Percentiles rank a stretch among this genome's conserved stretches.
These are phyloP conservation scores for Monarcha castaneiventris DNA, from an alignment of 2,113 vertebrate species.

Conservation along the genomic window DNA sequence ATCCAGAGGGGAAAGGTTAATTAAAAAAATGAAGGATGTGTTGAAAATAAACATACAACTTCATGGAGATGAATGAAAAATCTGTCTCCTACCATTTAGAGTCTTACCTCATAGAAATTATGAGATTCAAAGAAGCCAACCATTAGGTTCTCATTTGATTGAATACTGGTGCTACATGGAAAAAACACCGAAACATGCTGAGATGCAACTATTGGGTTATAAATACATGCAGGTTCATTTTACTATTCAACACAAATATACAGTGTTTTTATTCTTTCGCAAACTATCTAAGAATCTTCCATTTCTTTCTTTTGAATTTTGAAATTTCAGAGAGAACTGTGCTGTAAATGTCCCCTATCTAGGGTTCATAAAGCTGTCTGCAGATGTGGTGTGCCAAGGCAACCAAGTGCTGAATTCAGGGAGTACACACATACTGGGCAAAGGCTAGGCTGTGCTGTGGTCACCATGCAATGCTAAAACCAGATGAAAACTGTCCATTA, in stretches of 20 bases:
- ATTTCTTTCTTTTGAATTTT: neutral
- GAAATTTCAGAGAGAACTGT: neutral
- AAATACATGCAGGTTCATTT: neutral
- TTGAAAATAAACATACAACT: neutral
- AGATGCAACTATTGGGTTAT: neutral
- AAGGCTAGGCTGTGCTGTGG: neutral
- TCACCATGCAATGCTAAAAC: neutral
- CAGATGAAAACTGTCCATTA: neutral
- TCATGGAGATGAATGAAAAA: neutral
- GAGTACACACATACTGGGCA: neutral
- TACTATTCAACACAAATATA: neutral
- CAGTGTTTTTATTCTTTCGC: neutral
- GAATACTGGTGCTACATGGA: neutral
- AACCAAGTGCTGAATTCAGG: neutral
- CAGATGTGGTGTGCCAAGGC: neutral
- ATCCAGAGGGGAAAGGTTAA: neutral
- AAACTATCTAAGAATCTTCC: neutral
- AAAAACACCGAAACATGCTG: neutral
- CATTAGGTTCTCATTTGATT: neutral
- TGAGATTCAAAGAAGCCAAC: neutral
- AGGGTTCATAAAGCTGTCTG: neutral
- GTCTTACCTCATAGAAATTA: neutral
- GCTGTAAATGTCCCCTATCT: neutral
- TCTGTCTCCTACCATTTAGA: neutral
- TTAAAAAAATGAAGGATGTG: neutral